phyloP scores from a whole-genome alignment of 2,888 invertebrate genomes.

The Thalpophila matura region DNA sequence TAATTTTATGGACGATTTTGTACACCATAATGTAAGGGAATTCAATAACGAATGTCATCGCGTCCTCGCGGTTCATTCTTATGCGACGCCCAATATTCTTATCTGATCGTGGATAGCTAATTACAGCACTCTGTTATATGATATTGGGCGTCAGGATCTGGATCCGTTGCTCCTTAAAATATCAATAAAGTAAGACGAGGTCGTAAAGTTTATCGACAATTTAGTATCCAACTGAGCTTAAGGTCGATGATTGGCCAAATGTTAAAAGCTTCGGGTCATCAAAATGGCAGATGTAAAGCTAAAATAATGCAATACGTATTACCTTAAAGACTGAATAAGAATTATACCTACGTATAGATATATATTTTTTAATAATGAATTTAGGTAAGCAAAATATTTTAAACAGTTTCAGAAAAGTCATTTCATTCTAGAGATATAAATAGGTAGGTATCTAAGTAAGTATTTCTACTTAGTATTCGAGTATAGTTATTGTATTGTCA shows the following conservation, averaged over 20 bases:
- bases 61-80: slow-evolving; percentile 17
- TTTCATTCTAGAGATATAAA: slow-evolving; percentile 9
- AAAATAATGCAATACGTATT: slow-evolving; percentile 12
- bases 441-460: neutral
- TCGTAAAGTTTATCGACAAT: slow-evolving; percentile 77
- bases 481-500: slow-evolving; percentile 5
- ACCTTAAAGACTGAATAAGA: neutral
- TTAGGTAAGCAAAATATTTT: slow-evolving; percentile 2
- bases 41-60: slow-evolving; percentile 40
- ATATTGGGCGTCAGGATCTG: slow-evolving; percentile 57
- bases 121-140: slow-evolving; percentile 64
- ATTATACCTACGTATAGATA: slow-evolving; percentile 7
- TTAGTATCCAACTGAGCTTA: slow-evolving; percentile 64
- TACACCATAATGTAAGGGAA: slow-evolving; percentile 31
- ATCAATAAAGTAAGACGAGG: slow-evolving; percentile 68
- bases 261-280: slow-evolving; percentile 46
- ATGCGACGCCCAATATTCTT: slow-evolving; percentile 27
- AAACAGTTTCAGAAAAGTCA: neutral
- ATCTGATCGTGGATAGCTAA: slow-evolving; percentile 56
- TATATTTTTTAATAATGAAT: slow-evolving; percentile 4
- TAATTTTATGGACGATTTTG: slow-evolving; percentile 54
- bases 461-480: neutral
- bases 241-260: slow-evolving; percentile 59
- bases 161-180: slow-evolving; percentile 65
- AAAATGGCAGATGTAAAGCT: slow-evolving; percentile 10